Evolutionary conservation across 2,888 invertebrate genomes (phyloP).

Genomic region (Metalampra italica): DNA sequence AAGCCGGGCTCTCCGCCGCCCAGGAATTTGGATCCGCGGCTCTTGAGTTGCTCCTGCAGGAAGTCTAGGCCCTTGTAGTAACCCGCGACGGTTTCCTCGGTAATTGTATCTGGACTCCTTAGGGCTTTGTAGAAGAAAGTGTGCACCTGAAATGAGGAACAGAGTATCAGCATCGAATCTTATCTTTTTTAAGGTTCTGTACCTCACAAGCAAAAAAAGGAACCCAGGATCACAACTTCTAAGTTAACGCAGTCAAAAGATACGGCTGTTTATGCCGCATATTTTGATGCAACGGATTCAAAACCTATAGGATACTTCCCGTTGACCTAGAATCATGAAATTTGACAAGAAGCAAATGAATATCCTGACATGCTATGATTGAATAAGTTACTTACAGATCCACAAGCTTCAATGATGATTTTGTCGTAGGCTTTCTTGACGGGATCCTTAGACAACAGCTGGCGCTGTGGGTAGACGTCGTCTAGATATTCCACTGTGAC

Average conservation of each 20-base stretch:
- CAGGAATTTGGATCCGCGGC: conserved; percentile 80
- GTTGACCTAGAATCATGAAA: too few species aligned
- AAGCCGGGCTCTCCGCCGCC: conserved; percentile 83
- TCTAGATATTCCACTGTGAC: conserved; percentile 90
- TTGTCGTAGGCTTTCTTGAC: conserved; percentile 84
- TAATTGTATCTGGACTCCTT: conserved; percentile 38
- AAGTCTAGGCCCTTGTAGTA: conserved; percentile 70
- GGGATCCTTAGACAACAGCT: conserved; percentile 83
- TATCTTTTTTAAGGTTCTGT: too few species aligned
- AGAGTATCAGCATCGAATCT: not conserved
- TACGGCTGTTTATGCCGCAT: too few species aligned
- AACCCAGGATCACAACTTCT: too few species aligned
- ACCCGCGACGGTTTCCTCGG: conserved; percentile 31
- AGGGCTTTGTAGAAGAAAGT: conserved; percentile 36
- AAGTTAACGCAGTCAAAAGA: too few species aligned
- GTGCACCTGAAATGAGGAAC: conserved; percentile 36
- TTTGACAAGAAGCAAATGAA: too few species aligned
- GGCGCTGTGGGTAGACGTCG: conserved; percentile 83
- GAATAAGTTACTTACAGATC: conserved; percentile 51
- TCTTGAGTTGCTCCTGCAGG: conserved; percentile 81
- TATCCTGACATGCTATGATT: too few species aligned
- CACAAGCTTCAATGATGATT: conserved; percentile 78
- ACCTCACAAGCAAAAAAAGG: too few species aligned
- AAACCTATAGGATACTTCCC: too few species aligned
- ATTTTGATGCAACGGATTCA: too few species aligned